Evolutionary conservation across 2,113 vertebrate species (phyloP).

Genomic region (Myiozetetes cayanensis): DNA sequence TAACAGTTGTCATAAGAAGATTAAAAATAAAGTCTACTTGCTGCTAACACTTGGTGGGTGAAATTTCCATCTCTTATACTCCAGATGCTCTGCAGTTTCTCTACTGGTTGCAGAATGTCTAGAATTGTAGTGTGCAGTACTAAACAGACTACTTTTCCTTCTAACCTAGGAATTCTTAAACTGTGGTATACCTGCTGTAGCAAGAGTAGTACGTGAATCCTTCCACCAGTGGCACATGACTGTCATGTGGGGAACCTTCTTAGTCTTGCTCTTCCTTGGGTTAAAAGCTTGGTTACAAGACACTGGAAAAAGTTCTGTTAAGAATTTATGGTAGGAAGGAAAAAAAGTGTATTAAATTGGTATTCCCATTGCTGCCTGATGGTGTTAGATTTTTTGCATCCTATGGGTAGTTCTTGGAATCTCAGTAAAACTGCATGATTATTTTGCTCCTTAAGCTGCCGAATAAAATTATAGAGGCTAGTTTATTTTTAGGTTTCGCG

Average conservation of each 20-base stretch:
- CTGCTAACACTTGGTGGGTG: slow-evolving; percentile 35
- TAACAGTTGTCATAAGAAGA: slow-evolving; percentile 48
- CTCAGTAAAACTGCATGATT: background rate
- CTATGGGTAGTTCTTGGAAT: slow-evolving; percentile 13
- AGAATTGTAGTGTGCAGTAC: background rate
- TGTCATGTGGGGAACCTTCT: background rate
- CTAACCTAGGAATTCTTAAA: background rate
- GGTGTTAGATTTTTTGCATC: slow-evolving; percentile 5
- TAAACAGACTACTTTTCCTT: background rate
- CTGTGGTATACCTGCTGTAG: background rate
- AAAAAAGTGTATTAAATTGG: background rate
- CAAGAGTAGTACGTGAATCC: background rate
- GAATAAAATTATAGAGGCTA: slow-evolving; percentile 10
- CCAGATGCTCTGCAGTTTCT: slow-evolving; percentile 28
- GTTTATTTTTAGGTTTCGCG: slow-evolving; percentile 38
- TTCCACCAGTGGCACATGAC: background rate
- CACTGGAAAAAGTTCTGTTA: background rate
- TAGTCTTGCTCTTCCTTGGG: background rate
- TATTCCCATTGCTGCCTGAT: background rate
- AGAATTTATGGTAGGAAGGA: background rate
- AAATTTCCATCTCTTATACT: slow-evolving; percentile 39
- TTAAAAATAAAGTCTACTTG: slow-evolving; percentile 59
- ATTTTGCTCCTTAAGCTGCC: background rate
- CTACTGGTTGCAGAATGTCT: background rate
- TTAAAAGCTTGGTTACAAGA: background rate